Conservation (phyloP, 1,140 invertebrate genomes). For the Drosophila tristis region DNA sequence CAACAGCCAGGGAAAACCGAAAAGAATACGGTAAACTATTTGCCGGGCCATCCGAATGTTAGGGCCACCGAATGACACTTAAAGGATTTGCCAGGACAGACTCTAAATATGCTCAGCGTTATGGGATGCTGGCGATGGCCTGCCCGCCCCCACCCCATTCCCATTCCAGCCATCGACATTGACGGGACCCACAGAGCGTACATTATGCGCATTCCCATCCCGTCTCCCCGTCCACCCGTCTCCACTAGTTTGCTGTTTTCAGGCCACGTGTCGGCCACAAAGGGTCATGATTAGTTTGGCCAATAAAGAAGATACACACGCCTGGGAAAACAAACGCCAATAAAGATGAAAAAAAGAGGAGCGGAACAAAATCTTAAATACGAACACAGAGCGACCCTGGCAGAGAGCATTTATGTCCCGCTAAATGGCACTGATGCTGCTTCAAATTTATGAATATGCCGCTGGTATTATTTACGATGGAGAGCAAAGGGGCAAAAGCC, state of each 20-base stretch:
- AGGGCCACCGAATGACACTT: slow-evolving; percentile 69
- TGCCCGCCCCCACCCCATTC: too few species aligned
- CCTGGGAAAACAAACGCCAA: slow-evolving; percentile 11
- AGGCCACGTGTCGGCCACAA: slow-evolving; percentile 72
- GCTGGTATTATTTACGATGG: slow-evolving; percentile 30
- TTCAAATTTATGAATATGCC: slow-evolving; percentile 59
- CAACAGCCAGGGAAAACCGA: slow-evolving; percentile 30
- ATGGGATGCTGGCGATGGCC: slow-evolving; percentile 19
- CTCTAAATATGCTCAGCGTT: slow-evolving; percentile 62
- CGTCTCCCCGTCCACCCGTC: too few species aligned
- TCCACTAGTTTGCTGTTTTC: slow-evolving; percentile 19
- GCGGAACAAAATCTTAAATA: slow-evolving; percentile 3
- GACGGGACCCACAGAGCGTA: slow-evolving; percentile 34
- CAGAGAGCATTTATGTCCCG: slow-evolving; percentile 26
- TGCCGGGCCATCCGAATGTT: slow-evolving; percentile 30
- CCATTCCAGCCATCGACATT: slow-evolving; percentile 8
- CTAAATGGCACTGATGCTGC: slow-evolving; percentile 50
- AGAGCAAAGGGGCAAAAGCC: slow-evolving; percentile 1
- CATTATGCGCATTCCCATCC: slow-evolving; percentile 44
- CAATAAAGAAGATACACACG: slow-evolving; percentile 44
- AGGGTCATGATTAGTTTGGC: slow-evolving; percentile 77
- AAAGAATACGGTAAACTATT: slow-evolving; percentile 38
- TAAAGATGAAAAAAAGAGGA: slow-evolving; percentile 26
- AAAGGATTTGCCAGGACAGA: slow-evolving; percentile 66
- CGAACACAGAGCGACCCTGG: slow-evolving; percentile 5